Evolutionary conservation across 1,140 invertebrate species (phyloP).

Genomic region (Plectus sambesii): DNA sequence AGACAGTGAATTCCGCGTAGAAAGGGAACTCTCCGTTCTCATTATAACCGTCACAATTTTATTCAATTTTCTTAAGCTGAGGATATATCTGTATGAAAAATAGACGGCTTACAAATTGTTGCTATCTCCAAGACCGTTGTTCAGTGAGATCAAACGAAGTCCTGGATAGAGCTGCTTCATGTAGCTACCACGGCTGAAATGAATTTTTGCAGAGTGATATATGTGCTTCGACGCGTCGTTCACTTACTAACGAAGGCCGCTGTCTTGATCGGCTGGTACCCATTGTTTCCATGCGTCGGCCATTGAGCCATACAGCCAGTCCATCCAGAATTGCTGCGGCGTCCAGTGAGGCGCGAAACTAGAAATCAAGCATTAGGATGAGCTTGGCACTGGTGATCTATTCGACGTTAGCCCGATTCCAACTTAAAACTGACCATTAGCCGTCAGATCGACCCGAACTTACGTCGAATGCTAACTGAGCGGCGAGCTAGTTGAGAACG

Average conservation of each 20-base stretch:
- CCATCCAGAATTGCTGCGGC: slow-evolving; percentile 30
- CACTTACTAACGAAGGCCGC: slow-evolving; percentile 20
- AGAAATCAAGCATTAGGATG: slow-evolving; percentile 9
- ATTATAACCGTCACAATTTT: too few relatives aligned
- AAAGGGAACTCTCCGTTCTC: too few relatives aligned
- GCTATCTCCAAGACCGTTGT: slow-evolving; percentile 49
- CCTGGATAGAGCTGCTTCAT: slow-evolving; percentile 43
- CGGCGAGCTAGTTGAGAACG: too few relatives aligned
- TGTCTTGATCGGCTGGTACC: slow-evolving; percentile 26
- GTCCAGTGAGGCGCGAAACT: slow-evolving; percentile 30
- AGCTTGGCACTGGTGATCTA: too few relatives aligned
- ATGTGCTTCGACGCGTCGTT: neutral
- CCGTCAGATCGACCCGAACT: slow-evolving; percentile 16
- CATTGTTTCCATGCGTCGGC: slow-evolving; percentile 26
- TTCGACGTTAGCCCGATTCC: slow-evolving; percentile 15
- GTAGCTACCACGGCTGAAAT: slow-evolving; percentile 48
- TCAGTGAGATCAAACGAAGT: slow-evolving; percentile 49
- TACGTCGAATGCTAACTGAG: too few relatives aligned
- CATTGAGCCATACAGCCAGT: slow-evolving; percentile 35
- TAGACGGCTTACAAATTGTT: slow-evolving; percentile 48
- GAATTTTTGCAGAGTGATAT: neutral
- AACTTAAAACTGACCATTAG: too few relatives aligned
- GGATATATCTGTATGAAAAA: too few relatives aligned
- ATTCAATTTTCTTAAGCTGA: too few relatives aligned
- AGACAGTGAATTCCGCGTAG: too few relatives aligned